phyloP scores from a whole-genome alignment of 2,113 vertebrate genomes.

The Daphoenositta chrysoptera region DNA sequence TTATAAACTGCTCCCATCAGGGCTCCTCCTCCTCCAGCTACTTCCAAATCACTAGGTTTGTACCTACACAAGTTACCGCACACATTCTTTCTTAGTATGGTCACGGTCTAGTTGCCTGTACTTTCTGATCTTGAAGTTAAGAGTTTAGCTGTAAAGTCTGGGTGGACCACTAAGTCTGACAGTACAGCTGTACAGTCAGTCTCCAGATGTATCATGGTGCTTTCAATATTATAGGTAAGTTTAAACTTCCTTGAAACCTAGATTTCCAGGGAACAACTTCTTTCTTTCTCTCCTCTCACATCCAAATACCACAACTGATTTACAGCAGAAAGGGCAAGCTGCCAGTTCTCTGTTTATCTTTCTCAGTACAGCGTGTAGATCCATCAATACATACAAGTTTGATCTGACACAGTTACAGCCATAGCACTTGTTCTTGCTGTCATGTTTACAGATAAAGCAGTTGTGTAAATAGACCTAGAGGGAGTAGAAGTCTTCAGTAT shows the following conservation, averaged over 20 bases:
- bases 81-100: background rate
- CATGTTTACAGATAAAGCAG: background rate
- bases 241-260: background rate
- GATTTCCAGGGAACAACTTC: background rate
- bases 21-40: background rate
- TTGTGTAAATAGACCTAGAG: background rate
- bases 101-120: background rate
- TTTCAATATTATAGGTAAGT: background rate
- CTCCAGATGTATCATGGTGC: background rate
- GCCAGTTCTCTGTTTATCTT: background rate
- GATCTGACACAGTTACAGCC: background rate
- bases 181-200: background rate
- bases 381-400: background rate
- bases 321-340: background rate
- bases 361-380: background rate
- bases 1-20: background rate
- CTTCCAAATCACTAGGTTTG: background rate
- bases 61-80: background rate
- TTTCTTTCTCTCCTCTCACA: background rate
- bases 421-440: background rate
- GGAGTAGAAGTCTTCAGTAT: background rate
- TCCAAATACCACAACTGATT: background rate
- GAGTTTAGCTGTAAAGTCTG: background rate
- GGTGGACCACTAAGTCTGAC: background rate
- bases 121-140: background rate